A percentile compares a stretch with the other conserved stretches of the same genome.
phyloP scores from a whole-genome alignment of 2,888 invertebrate genomes.

The Ophioninae sp. region DNA sequence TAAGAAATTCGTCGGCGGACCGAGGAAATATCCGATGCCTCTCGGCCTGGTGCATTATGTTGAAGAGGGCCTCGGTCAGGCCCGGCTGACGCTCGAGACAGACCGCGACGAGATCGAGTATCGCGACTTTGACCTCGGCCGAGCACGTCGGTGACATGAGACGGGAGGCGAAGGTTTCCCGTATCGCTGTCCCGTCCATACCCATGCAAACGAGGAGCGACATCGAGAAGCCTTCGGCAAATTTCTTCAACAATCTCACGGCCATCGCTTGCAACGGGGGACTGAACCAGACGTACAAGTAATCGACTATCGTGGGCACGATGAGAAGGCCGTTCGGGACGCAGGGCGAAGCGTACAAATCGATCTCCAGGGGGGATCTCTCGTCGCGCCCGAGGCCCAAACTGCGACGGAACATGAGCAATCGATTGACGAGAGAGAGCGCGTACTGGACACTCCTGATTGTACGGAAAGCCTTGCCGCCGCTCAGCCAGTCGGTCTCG shows the following conservation, averaged over 20 bases:
- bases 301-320: constrained; percentile 83
- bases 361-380: constrained; percentile 78
- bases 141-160: constrained; percentile 82
- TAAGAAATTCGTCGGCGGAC: constrained; percentile 78
- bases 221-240: constrained; percentile 83
- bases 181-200: constrained; percentile 83
- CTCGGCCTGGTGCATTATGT: constrained; percentile 79
- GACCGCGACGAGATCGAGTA: constrained; percentile 80
- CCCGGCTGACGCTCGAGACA: constrained; percentile 81
- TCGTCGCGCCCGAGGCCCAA: constrained; percentile 73
- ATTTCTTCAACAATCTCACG: constrained; percentile 82
- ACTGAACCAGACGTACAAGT: constrained; percentile 83
- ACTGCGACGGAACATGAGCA: constrained; percentile 78
- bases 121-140: constrained; percentile 80
- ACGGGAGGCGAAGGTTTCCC: constrained; percentile 83
- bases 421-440: constrained; percentile 78
- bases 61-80: constrained; percentile 79
- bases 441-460: constrained; percentile 79
- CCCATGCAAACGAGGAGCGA: constrained; percentile 84
- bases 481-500: constrained; percentile 79
- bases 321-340: constrained; percentile 79
- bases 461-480: constrained; percentile 79
- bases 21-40: constrained; percentile 78
- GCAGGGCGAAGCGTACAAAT: constrained; percentile 79
- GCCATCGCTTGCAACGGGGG: constrained; percentile 83